Percentiles rank a stretch among this genome's conserved stretches.
Evolutionary conservation across 2,888 invertebrate species (phyloP).

Genomic region (Pollenia griseotomentosa): DNA sequence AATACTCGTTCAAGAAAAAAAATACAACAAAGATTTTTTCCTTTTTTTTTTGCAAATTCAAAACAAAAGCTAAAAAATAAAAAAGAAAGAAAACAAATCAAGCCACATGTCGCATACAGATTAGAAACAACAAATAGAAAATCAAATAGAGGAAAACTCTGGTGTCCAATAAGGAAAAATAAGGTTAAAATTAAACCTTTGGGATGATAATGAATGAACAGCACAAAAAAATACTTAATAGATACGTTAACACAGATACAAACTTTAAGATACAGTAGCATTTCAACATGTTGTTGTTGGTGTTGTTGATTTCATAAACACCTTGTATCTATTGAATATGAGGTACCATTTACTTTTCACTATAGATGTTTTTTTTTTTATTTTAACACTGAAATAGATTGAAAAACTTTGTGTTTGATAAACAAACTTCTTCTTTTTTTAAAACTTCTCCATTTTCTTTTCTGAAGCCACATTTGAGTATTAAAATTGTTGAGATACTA

Average conservation of each 20-base stretch:
- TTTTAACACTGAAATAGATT: constrained; percentile 52
- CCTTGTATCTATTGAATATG: constrained; percentile 59
- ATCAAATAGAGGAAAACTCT: constrained; percentile 50
- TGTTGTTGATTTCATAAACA: constrained; percentile 54
- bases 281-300: constrained; percentile 30
- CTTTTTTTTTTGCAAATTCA: constrained; percentile 46
- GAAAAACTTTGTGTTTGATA: constrained; percentile 42
- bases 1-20: constrained; percentile 69
- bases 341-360: neutral
- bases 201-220: constrained; percentile 70
- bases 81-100: constrained; percentile 50
- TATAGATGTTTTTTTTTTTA: neutral
- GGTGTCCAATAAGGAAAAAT: constrained; percentile 62
- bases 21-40: neutral
- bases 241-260: constrained; percentile 18
- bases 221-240: neutral
- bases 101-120: constrained; percentile 76
- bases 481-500: constrained; percentile 57
- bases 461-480: constrained; percentile 36
- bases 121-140: constrained; percentile 69
- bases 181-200: constrained; percentile 72
- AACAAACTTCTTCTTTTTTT: constrained; percentile 5
- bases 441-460: neutral
- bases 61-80: constrained; percentile 12
- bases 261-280: constrained; percentile 54